A percentile compares a stretch with the other conserved stretches of the same genome.
Evolutionary conservation across 1,140 invertebrate species (phyloP).

Genomic region (Eulimnadia texana): DNA sequence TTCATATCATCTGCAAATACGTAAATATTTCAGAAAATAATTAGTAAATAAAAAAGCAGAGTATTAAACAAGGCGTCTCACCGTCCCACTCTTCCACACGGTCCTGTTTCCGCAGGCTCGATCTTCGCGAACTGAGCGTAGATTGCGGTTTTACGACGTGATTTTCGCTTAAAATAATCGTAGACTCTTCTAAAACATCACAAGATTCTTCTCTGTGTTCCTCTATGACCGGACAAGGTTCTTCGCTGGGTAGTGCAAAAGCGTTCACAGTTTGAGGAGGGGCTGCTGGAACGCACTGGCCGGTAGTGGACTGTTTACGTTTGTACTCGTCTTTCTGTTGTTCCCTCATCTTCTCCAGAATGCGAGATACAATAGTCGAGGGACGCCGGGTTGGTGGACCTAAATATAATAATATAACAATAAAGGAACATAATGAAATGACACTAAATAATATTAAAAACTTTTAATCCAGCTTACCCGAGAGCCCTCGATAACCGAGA

Average conservation of each 20-base stretch:
- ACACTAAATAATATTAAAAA: background rate
- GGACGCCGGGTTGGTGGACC: slow-evolving; percentile 2
- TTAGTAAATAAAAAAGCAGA: too few species aligned
- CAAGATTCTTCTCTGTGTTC: background rate
- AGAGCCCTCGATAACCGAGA: background rate
- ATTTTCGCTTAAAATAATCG: background rate
- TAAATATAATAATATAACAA: background rate
- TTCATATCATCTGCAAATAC: background rate
- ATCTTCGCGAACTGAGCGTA: slow-evolving; percentile 1
- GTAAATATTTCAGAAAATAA: too few species aligned
- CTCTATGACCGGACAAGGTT: background rate
- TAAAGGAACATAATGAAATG: background rate
- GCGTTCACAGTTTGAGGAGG: background rate
- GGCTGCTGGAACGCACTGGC: background rate
- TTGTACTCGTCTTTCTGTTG: background rate
- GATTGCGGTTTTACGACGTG: background rate
- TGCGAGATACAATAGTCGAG: background rate
- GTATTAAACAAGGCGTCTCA: too few species aligned
- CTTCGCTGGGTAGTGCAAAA: background rate
- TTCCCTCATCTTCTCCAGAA: background rate
- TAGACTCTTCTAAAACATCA: background rate
- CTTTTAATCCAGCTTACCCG: background rate
- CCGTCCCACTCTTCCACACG: background rate
- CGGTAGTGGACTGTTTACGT: background rate
- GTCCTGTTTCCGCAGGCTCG: background rate